Percentiles rank a stretch among this genome's conserved stretches.
phyloP scores from a whole-genome alignment of 2,888 invertebrate species.

The Danaus chrysippus region DNA sequence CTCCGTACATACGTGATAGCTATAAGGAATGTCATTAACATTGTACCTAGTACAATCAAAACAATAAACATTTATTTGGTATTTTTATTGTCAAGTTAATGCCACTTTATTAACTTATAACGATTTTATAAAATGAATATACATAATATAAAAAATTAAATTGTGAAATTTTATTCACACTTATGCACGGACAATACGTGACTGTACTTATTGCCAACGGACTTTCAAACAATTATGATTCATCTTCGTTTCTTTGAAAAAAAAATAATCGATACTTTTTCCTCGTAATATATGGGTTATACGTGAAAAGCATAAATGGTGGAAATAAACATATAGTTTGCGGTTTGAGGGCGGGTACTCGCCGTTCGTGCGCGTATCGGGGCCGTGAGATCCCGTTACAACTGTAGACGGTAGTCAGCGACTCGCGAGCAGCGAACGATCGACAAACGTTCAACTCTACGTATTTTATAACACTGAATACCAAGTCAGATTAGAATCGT shows the following conservation, averaged over 20 bases:
- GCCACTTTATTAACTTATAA: no score
- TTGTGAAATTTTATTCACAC: no score
- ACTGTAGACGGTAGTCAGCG: slow-evolving; percentile 25
- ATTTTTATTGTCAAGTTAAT: no score
- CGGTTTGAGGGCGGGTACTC: slow-evolving; percentile 6
- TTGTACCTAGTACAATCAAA: neutral
- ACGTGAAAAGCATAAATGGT: neutral
- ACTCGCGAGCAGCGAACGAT: slow-evolving; percentile 11
- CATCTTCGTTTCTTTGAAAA: no score
- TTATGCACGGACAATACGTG: no score
- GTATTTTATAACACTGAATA: neutral
- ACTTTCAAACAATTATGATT: neutral
- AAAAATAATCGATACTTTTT: no score
- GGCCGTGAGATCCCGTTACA: slow-evolving; percentile 35
- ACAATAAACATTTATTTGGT: no score
- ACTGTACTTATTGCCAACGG: neutral
- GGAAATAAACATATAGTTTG: neutral
- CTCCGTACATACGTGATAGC: slow-evolving; percentile 4
- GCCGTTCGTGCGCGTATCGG: slow-evolving; percentile 26
- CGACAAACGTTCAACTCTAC: neutral
- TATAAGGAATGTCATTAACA: neutral
- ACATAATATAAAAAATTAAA: no score
- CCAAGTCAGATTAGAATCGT: neutral
- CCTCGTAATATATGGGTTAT: no score
- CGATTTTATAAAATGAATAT: no score